phyloP scores from a whole-genome alignment of 2,888 invertebrate species.

The Parasteatoda lunata region DNA sequence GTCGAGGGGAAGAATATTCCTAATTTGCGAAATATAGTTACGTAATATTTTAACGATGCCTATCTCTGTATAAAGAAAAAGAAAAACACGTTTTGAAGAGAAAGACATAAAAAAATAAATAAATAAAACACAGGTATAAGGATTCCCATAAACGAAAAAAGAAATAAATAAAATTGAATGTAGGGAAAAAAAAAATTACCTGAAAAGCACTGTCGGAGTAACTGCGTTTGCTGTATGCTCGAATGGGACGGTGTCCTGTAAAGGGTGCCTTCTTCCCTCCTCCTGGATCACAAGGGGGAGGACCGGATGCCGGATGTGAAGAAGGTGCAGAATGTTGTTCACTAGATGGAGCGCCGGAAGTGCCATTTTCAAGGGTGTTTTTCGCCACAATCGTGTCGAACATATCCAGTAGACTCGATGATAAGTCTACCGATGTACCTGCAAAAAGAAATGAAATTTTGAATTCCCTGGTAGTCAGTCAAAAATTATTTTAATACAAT shows the following conservation, averaged over 20 bases:
- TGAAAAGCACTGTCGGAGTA: constrained; percentile 69
- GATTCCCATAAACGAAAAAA: too few species aligned
- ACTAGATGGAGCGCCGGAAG: constrained; percentile 46
- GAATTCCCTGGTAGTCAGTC: too few species aligned
- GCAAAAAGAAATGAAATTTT: constrained; percentile 70
- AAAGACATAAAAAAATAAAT: too few species aligned
- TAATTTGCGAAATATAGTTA: too few species aligned
- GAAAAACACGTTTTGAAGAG: too few species aligned
- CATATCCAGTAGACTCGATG: constrained; percentile 88
- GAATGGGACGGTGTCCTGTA: constrained; percentile 19
- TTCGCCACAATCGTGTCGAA: constrained; percentile 82
- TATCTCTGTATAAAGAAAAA: too few species aligned
- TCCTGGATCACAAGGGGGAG: constrained; percentile 55
- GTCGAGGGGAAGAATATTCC: too few species aligned
- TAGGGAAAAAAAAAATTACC: constrained; percentile 11
- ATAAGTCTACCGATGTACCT: constrained; percentile 88
- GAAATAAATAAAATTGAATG: background rate
- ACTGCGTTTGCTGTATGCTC: constrained; percentile 50
- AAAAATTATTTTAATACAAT: too few species aligned
- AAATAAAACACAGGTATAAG: too few species aligned
- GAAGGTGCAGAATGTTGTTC: constrained; percentile 15
- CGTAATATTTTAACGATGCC: too few species aligned
- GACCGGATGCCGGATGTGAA: constrained; percentile 4
- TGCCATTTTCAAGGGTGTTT: constrained; percentile 71
- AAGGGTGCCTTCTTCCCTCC: constrained; percentile 17